Base-by-base conservation (phyloP, 2,888 invertebrate genomes). In the Agrotis puta region DNA sequence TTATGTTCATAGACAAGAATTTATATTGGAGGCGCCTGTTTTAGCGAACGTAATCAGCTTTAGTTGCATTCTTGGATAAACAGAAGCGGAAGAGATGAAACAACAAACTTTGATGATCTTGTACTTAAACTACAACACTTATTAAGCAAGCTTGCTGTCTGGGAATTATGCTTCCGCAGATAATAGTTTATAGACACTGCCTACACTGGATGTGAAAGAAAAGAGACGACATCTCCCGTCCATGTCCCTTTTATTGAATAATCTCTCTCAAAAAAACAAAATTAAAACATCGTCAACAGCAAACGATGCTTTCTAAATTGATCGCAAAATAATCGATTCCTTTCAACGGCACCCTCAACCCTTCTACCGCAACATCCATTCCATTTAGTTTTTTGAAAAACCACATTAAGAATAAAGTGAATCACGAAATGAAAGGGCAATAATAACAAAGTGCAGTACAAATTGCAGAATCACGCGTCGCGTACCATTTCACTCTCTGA, bases 391-490 rank as follows among this genome's bases (percentile, higher is more conserved):
- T 63, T 84, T 70, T 80, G 56, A 61, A 70, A 80, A 82, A 78
- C 72, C 54, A 62, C 77, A 84, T 81, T 77, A 78, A 69, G 76
- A 79, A 77, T 71, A 77, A 83, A 70, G 65, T 50, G 43, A 67
- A 68, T 77, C 62, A 47, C 64, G 27, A 77, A 82, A 86, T 78
- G 77, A 77, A 84, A 82, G 74, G 72, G 74, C 72, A 85, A 84
- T 87, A 86, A 87, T 84, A 84, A 87, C 74, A 86, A 87, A 86
- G 83, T 85, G 86, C 86, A 88, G 64, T 82, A 84, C 88, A 91
- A 91, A 91, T 88, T 90, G 89, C 91, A 91, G 82, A 91, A 92
- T 91, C 92, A 91, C 88, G 89, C 88, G 78, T 87, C 89, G 86
- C 82, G 84, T 88, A 88, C 87, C 89, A 91, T 92, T 92, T 89